These are phyloP conservation scores for Xestia c-nigrum DNA, from an alignment of 2,888 invertebrate species.

Conservation along the genomic window DNA sequence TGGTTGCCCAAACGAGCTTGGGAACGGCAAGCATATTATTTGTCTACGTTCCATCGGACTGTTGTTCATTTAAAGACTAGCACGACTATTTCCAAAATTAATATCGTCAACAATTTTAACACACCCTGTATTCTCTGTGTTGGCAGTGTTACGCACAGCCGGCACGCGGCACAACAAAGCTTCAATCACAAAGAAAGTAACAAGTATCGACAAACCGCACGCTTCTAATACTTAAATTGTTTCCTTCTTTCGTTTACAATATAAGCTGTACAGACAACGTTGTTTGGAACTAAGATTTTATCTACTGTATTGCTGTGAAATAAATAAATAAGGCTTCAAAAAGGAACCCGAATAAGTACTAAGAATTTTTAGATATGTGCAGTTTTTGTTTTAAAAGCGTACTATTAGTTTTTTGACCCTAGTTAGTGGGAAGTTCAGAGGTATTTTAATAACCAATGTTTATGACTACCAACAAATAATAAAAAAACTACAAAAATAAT, in stretches of 20 bases:
- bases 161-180: constrained; percentile 62
- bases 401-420: too few species aligned
- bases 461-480: too few species aligned
- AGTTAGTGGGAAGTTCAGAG: too few species aligned
- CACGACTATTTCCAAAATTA: neutral
- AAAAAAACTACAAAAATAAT: too few species aligned
- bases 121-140: constrained; percentile 31
- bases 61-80: neutral
- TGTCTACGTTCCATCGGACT: neutral
- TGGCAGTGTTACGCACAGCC: constrained; percentile 57
- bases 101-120: neutral
- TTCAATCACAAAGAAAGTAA: constrained; percentile 69
- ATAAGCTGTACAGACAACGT: constrained; percentile 12
- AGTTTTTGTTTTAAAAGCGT: too few species aligned
- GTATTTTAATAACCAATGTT: too few species aligned
- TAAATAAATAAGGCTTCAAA: neutral
- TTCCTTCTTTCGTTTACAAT: constrained; percentile 63
- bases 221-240: constrained; percentile 64
- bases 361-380: too few species aligned
- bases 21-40: neutral
- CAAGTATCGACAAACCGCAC: constrained; percentile 61
- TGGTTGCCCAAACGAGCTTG: neutral
- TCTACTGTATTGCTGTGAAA: neutral
- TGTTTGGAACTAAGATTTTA: neutral
- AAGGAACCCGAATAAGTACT: neutral